Conservation (phyloP, 2,888 invertebrate species). For the Autographa gamma region DNA sequence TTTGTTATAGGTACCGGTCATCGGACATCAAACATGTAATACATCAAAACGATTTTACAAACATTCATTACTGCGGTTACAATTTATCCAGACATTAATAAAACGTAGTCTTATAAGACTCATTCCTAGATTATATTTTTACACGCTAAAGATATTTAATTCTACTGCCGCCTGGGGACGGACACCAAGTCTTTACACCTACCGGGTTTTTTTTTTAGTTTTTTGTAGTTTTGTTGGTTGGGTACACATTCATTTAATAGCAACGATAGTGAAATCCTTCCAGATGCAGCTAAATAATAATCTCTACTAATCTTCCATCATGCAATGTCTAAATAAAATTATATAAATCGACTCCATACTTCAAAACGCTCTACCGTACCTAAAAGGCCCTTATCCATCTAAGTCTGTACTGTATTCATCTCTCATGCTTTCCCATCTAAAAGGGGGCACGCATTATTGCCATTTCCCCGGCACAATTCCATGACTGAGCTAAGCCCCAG, state of each 20-base stretch:
- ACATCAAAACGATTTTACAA: slow-evolving; percentile 13
- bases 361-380: neutral
- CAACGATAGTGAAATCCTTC: neutral
- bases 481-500: neutral
- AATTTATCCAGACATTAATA: slow-evolving; percentile 25
- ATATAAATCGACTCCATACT: neutral
- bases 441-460: slow-evolving; percentile 5
- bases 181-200: slow-evolving; percentile 36
- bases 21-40: slow-evolving; percentile 34
- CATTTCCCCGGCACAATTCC: slow-evolving; percentile 1
- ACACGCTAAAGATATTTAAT: slow-evolving; percentile 34
- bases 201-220: slow-evolving; percentile 32
- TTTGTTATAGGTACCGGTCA: neutral
- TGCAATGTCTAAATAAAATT: slow-evolving; percentile 14
- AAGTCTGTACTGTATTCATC: neutral
- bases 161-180: slow-evolving; percentile 46
- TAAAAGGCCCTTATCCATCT: neutral
- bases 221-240: slow-evolving; percentile 23
- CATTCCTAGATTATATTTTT: slow-evolving; percentile 32
- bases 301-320: slow-evolving; percentile 35
- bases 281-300: slow-evolving; percentile 23
- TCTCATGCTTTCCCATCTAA: neutral
- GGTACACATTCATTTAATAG: slow-evolving; percentile 26
- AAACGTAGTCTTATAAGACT: slow-evolving; percentile 35
- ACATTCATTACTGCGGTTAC: slow-evolving; percentile 12